Evolutionary conservation across 53 echinoderm and acorn worm genomes (phyloP).

Genomic region (Holothuria leucospilota): DNA sequence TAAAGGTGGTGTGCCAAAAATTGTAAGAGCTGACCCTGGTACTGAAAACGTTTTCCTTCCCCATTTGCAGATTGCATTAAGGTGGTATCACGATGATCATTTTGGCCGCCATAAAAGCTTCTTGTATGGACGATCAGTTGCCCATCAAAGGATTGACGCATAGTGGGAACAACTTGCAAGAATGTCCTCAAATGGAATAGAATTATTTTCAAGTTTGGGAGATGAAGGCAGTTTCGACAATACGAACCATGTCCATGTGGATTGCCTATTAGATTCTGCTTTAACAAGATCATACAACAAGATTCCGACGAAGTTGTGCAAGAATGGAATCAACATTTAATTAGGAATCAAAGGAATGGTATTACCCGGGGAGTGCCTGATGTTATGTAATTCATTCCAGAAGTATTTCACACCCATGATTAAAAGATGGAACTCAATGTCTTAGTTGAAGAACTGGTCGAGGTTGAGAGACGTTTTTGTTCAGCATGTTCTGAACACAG

Average conservation of each 20-base stretch:
- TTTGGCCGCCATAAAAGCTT: slow-evolving; percentile 9
- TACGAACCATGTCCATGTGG: background rate
- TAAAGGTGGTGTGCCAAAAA: slow-evolving; percentile 7
- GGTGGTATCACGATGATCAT: background rate
- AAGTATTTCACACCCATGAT: no score
- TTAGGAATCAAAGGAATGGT: background rate
- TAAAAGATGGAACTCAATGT: no score
- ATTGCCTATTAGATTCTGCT: no score
- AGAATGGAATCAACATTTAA: slow-evolving; percentile 24
- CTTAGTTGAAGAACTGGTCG: no score
- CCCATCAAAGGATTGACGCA: slow-evolving; percentile 7
- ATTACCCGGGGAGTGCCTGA: background rate
- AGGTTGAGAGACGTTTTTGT: no score
- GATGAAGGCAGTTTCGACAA: background rate
- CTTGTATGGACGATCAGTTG: background rate
- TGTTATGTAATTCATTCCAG: slow-evolving; percentile 6
- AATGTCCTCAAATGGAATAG: background rate
- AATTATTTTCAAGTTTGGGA: background rate
- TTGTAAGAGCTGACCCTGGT: slow-evolving; percentile 5
- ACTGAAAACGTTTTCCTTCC: slow-evolving; percentile 11
- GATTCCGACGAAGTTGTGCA: background rate
- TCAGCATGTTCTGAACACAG: no score
- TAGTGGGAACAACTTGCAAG: slow-evolving; percentile 22
- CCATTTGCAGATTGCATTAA: slow-evolving; percentile 15
- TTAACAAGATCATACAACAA: no score